Base-by-base conservation (phyloP, 2,888 invertebrate genomes). In the Unio pictorum region DNA sequence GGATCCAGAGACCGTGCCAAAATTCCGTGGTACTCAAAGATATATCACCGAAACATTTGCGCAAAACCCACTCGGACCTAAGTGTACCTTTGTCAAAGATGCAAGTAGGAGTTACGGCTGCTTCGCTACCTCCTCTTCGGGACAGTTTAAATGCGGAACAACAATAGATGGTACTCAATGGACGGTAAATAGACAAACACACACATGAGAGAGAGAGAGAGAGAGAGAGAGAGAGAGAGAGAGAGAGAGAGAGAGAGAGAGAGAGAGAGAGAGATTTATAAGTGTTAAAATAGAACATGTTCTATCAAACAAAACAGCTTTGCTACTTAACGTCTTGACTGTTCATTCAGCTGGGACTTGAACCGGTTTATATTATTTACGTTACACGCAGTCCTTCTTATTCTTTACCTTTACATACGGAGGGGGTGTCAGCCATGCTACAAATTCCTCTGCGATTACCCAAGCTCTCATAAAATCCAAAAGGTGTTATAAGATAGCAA, bases 11-110 rank as follows among this genome's bases (percentile, higher is more conserved):
- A 76, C 73, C 11, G 81, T 82, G 0, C 81, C 84, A 20, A 84
- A 82, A 71, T 84, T 80, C 66, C 59, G 74, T 28, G 83, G 81
- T 4, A 81, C 80, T 17, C 81, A 82, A 45, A 76, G 69, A 74
- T 82, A 74, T 67, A 76, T 82, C n/a, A 71, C 67, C 17, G 55
- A 71, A 7, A 62, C 61, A n/a, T 69, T 45, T 61, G 56, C 64
- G n/a, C 66, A 58, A 54, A 68, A 66, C 34, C 63, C 56, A 7
- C 69, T 78, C 15, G 78, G 74, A 45, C 76, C 75, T 2, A 63
- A 56, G 6, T 81, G 81, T 57, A 76, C 75, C 54, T 83, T 81
- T 69, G 67, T 83, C 4, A 55, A 60, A 30, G 26, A 55, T 26
- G 61, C 61, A 4, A 54, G 55, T 26, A n/a, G 67, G n/a, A 61